phyloP scores from a whole-genome alignment of 2,888 invertebrate species.

The Phaonia tiefii region DNA sequence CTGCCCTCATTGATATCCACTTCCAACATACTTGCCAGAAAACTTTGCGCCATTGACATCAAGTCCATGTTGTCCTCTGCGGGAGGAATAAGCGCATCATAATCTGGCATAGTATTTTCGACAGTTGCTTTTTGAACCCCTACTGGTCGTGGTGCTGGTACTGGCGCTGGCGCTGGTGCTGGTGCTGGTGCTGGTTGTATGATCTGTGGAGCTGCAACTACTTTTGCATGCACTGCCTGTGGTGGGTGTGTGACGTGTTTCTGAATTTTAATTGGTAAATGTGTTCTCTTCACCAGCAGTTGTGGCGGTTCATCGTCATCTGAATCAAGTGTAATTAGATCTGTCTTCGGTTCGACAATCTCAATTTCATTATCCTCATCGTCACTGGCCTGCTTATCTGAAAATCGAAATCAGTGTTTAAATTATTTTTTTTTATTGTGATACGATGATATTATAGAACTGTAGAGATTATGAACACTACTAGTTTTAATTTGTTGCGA shows the following conservation, averaged over 20 bases:
- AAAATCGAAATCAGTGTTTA: conserved; percentile 61
- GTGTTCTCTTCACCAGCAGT: neutral
- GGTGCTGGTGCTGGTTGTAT: neutral
- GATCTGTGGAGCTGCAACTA: neutral
- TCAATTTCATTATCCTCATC: conserved; percentile 80
- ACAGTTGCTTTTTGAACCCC: neutral
- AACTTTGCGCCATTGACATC: conserved; percentile 69
- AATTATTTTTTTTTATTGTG: too few species aligned
- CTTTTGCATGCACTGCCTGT: neutral
- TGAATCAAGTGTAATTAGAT: conserved; percentile 79
- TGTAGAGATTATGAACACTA: too few species aligned
- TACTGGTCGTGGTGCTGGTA: neutral
- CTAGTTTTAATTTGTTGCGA: too few species aligned
- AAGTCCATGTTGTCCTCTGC: conserved; percentile 64
- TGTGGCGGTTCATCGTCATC: conserved; percentile 73
- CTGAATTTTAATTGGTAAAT: conserved; percentile 31
- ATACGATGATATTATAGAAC: too few species aligned
- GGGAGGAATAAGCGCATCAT: neutral
- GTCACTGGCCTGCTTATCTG: conserved; percentile 79
- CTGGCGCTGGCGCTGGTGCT: neutral
- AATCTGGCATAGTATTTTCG: neutral
- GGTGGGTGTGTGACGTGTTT: neutral
- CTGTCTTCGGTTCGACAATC: conserved; percentile 80
- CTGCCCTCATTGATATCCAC: conserved; percentile 75
- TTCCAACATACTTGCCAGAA: conserved; percentile 78